Evolutionary conservation across 2,888 invertebrate species (phyloP), one percentile per base, ranked within the genome.

Genomic region (Cerceris ruficornis): DNA sequence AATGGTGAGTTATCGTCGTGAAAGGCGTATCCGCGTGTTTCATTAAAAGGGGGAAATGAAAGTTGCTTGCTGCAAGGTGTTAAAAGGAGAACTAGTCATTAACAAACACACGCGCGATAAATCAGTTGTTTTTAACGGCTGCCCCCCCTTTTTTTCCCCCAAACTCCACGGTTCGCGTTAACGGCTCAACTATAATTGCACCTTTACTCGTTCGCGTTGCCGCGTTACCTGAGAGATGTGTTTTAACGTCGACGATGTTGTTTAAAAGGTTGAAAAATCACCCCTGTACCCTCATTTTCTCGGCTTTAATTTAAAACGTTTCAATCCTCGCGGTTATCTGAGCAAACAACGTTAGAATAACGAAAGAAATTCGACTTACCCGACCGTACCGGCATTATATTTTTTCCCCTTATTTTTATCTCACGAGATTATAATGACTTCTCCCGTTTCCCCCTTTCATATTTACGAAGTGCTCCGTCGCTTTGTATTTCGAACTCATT

Each of bases 1-100:
- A 60, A 58, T 66, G 42, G 68, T 76, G 58, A 79, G 66, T 76
- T 79, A 79, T 79, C 68, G 75, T 28, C 68, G 68, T 68, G 71
- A 75, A 75, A 70, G 75, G 75, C 59, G 64, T 75, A 75, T 75
- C 67, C 68, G 55, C 55, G 68, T 76, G 57, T 69, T 70, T 58
- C 64, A 62, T 59, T 54, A 55, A 46, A 59, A 58, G 52, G 43
- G 52, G 67, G 49, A 64, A 69, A 65, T 14, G 58, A 58, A 69
- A 43, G 67, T 61, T 15, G 15, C 9, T 54, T 17, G 5, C 55
- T 59, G 69, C 54, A 15, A 54, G 64, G 69, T 55, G 65, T 50
- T 67, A 67, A 70, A 69, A 62, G 59, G 28, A 70, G 67, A 72
- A 17, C 59, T 39, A 62, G 62, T 68, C 69, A 60, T 72, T 78